phyloP scores from a whole-genome alignment of 2,113 vertebrate species.

The Tragelaphus scriptus region DNA sequence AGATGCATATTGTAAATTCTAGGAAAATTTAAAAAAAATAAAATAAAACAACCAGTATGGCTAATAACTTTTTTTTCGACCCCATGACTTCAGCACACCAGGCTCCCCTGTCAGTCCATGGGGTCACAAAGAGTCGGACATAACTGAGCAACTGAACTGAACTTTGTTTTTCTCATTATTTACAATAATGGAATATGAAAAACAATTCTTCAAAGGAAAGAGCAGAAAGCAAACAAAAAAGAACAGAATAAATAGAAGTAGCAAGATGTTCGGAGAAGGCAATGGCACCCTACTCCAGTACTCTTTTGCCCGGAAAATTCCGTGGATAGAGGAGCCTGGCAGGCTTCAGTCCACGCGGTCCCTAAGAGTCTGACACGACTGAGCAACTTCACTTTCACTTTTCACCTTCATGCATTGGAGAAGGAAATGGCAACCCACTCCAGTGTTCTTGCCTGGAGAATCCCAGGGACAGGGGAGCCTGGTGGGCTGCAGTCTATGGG shows the following conservation, averaged over 20 bases:
- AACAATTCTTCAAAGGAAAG: neutral
- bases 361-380: too few relatives aligned
- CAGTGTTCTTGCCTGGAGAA: too few relatives aligned
- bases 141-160: neutral
- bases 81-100: neutral
- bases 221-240: neutral
- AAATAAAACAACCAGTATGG: neutral
- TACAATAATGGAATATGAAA: neutral
- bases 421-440: too few relatives aligned
- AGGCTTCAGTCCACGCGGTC: fast-evolving
- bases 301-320: too few relatives aligned
- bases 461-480: too few relatives aligned
- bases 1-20: neutral
- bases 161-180: neutral
- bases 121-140: neutral
- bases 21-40: neutral
- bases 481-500: fast-evolving
- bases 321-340: too few relatives aligned
- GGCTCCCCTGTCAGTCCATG: neutral
- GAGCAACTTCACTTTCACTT: too few relatives aligned
- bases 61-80: neutral
- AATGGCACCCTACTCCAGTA: too few relatives aligned
- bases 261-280: neutral
- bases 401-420: too few relatives aligned
- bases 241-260: neutral